Evolutionary conservation across 35 echinoderm and acorn worm species (phyloP).

Genomic region (Patiria miniata): DNA sequence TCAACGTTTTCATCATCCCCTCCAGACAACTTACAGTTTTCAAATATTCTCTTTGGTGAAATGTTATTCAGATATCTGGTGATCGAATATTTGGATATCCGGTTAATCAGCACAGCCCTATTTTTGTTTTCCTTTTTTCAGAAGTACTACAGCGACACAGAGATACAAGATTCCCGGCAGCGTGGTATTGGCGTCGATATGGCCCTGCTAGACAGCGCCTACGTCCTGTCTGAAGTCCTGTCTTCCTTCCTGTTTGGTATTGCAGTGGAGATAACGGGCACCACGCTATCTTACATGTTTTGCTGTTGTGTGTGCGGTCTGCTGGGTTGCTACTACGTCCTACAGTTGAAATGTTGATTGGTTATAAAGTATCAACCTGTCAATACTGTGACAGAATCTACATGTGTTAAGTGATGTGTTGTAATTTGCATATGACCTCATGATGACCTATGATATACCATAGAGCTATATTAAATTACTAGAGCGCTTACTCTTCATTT

Average conservation of each 20-base stretch:
- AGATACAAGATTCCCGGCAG: conserved; percentile 33
- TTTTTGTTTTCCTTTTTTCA: conserved; percentile 44
- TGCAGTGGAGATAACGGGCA: conserved; percentile 68
- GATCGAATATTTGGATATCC: no score
- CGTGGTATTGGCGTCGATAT: conserved; percentile 90
- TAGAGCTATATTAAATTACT: no score
- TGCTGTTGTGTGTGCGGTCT: conserved; percentile 71
- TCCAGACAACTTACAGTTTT: no score
- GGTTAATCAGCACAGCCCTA: no score
- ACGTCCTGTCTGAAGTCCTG: conserved; percentile 88
- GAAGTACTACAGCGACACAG: conserved; percentile 68
- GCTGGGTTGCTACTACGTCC: conserved; percentile 52
- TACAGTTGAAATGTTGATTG: conserved; percentile 35
- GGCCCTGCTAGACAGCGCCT: conserved; percentile 86
- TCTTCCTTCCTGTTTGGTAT: conserved; percentile 86
- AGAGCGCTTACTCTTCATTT: no score
- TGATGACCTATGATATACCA: no score
- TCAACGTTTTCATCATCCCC: no score
- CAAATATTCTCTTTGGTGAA: no score
- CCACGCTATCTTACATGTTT: conserved; percentile 72
- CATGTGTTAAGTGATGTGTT: no score
- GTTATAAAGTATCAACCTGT: neutral
- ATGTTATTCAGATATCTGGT: no score
- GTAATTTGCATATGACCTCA: no score
- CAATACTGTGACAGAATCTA: no score